Evolutionary conservation across 2,888 invertebrate species (phyloP).

Genomic region (Mechanitis messenoides): DNA sequence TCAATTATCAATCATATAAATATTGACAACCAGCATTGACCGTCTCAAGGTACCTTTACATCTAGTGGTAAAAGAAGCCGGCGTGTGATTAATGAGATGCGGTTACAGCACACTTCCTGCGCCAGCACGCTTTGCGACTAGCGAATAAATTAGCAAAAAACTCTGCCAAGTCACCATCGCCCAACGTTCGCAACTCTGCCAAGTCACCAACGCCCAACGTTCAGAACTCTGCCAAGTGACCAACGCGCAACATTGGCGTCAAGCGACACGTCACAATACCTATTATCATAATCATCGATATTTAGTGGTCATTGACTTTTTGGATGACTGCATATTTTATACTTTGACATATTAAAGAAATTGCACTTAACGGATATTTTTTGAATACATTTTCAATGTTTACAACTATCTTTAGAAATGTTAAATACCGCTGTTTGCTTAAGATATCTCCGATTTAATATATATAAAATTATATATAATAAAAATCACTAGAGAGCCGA

Average conservation of each 20-base stretch:
- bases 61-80: constrained; percentile 43
- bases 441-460: too few relatives aligned
- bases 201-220: constrained; percentile 31
- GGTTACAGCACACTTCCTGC: constrained; percentile 62
- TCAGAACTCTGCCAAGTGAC: constrained; percentile 23
- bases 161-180: constrained; percentile 28
- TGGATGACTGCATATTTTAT: not conserved
- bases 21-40: not conserved
- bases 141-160: constrained; percentile 43
- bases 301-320: not conserved
- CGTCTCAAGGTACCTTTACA: constrained; percentile 19
- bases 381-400: not conserved
- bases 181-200: constrained; percentile 30
- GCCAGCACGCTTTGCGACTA: constrained; percentile 21
- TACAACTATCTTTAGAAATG: not conserved
- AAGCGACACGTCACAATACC: constrained; percentile 7
- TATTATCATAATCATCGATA: constrained; percentile 1
- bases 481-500: too few relatives aligned
- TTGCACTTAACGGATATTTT: not conserved
- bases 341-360: not conserved
- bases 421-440: too few relatives aligned
- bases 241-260: constrained; percentile 9
- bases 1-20: not conserved
- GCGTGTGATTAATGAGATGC: constrained; percentile 51
- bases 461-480: too few relatives aligned